Evolutionary conservation across 2,888 invertebrate genomes (phyloP).

Genomic region (Calephelis perditalis): DNA sequence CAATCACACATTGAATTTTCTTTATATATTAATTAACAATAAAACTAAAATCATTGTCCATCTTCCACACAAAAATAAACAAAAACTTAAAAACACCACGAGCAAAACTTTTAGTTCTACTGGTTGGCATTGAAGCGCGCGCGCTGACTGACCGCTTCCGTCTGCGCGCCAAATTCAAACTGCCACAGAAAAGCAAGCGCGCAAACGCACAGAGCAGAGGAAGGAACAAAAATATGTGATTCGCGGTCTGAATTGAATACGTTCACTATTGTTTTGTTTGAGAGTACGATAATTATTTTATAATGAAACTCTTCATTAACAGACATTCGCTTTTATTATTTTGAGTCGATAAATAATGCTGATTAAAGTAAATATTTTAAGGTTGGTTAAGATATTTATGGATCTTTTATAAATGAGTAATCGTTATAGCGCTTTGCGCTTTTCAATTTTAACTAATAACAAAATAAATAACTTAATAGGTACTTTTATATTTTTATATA

Average conservation of each 20-base stretch:
- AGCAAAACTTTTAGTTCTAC: conserved; percentile 41
- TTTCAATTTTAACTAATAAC: too few species aligned
- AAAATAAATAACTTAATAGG: too few species aligned
- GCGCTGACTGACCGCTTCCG: conserved; percentile 43
- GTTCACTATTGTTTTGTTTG: conserved; percentile 25
- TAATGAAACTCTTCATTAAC: conserved; percentile 2
- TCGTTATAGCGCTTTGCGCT: not conserved
- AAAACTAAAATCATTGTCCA: conserved; percentile 25
- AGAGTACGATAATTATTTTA: conserved; percentile 19
- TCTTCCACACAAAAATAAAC: conserved; percentile 38
- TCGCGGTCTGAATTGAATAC: conserved; percentile 18
- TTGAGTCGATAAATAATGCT: not conserved
- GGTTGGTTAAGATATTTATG: not conserved
- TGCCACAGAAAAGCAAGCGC: conserved; percentile 34
- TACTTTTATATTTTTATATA: too few species aligned
- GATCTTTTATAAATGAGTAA: not conserved
- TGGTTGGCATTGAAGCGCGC: conserved; percentile 49
- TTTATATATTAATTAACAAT: conserved; percentile 36
- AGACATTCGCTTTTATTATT: conserved; percentile 9
- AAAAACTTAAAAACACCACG: conserved; percentile 45
- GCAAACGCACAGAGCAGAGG: conserved; percentile 13
- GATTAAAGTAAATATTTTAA: conserved; percentile 7
- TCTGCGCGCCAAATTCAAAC: conserved; percentile 70
- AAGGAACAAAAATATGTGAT: conserved; percentile 24
- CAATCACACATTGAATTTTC: conserved; percentile 30